These are phyloP conservation scores for Phlogophora meticulosa DNA, from an alignment of 2,888 invertebrate genomes.

Conservation along the genomic window DNA sequence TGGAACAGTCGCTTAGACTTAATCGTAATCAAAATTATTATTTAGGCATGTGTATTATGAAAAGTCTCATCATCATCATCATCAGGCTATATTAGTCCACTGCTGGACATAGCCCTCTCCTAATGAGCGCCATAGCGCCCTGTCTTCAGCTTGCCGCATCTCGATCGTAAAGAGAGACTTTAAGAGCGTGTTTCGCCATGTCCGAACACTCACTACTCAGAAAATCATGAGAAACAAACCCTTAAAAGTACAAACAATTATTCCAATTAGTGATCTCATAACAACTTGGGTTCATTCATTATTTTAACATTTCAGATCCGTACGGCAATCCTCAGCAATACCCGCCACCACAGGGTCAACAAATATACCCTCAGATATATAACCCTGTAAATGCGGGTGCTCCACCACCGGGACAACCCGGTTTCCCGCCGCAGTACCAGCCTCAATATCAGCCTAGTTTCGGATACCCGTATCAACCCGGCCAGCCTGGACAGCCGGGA, in stretches of 20 bases:
- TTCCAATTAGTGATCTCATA: too few species aligned
- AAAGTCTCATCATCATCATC: too few species aligned
- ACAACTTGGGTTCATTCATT: neutral
- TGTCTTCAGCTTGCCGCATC: too few species aligned
- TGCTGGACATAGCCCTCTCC: too few species aligned
- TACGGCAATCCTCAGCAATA: conserved; percentile 79
- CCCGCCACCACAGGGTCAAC: conserved; percentile 78
- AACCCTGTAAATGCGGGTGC: conserved; percentile 74
- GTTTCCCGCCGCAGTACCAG: conserved; percentile 57
- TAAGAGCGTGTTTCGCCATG: neutral
- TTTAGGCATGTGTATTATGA: too few species aligned
- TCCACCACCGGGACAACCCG: conserved; percentile 70
- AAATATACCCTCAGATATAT: conserved; percentile 81
- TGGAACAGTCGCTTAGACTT: neutral
- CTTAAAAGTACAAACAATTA: too few species aligned
- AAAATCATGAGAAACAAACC: too few species aligned
- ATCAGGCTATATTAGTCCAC: too few species aligned
- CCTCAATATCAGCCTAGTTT: conserved; percentile 62
- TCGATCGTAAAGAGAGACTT: neutral
- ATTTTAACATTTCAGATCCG: conserved; percentile 76
- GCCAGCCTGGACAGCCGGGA: conserved; percentile 58
- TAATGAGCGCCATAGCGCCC: too few species aligned
- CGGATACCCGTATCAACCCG: conserved; percentile 67
- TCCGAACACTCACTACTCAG: too few species aligned
- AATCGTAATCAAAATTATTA: neutral